These are phyloP conservation scores for Seladonia tumulorum DNA, from an alignment of 2,888 invertebrate species.

Conservation along the genomic window DNA sequence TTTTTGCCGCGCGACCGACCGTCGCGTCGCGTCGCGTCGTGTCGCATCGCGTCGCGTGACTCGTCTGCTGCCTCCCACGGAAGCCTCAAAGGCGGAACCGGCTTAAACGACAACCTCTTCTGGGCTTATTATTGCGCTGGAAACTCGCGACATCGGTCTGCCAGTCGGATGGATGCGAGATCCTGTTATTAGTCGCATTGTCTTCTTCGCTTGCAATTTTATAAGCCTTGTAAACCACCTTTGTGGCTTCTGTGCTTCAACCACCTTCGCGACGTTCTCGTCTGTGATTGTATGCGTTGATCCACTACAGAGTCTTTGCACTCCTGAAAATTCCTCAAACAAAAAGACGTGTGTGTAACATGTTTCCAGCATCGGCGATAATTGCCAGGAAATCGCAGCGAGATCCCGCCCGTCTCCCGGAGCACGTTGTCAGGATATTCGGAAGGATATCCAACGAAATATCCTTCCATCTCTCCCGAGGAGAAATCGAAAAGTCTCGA, in stretches of 20 bases:
- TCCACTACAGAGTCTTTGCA: neutral
- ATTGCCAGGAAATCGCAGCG: neutral
- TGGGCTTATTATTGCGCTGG: slow-evolving; percentile 11
- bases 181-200: neutral
- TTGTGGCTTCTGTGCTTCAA: neutral
- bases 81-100: neutral
- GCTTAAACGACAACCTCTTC: slow-evolving; percentile 3
- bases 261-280: neutral
- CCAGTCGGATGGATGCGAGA: neutral
- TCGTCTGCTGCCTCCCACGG: neutral
- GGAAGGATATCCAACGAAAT: neutral
- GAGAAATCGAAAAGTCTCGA: slow-evolving; percentile 31
- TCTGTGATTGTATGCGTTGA: neutral
- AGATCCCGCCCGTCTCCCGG: neutral
- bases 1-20: slow-evolving; percentile 25
- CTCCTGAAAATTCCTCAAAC: neutral
- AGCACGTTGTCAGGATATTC: neutral
- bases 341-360: neutral
- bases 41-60: neutral
- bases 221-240: neutral
- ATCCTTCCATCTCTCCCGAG: neutral
- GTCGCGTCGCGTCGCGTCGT: neutral
- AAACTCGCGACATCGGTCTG: neutral
- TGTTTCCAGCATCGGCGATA: neutral
- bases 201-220: neutral